Evolutionary conservation across 2,888 invertebrate species (phyloP).

Genomic region (Drosophila anceps): DNA sequence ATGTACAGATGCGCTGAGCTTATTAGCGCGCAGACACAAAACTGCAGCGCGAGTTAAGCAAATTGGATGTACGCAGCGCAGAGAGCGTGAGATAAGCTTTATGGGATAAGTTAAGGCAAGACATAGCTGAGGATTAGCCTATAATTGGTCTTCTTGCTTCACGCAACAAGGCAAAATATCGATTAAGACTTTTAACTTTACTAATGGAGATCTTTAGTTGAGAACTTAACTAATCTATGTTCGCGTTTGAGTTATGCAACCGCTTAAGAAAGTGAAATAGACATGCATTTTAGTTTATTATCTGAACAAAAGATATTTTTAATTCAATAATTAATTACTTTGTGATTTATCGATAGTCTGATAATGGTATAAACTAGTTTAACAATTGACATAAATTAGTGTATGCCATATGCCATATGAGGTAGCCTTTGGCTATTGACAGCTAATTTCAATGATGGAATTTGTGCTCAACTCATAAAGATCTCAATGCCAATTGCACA

Average conservation of each 20-base stretch:
- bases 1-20: slow-evolving; percentile 52
- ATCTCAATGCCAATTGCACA: slow-evolving; percentile 21
- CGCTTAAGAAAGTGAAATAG: too few species aligned
- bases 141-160: slow-evolving; percentile 17
- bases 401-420: slow-evolving; percentile 5
- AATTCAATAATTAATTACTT: background rate
- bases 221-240: too few species aligned
- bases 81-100: slow-evolving; percentile 14
- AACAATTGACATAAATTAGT: slow-evolving; percentile 26
- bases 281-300: background rate
- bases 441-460: slow-evolving; percentile 28
- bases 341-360: background rate
- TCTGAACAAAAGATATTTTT: background rate
- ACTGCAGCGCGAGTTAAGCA: slow-evolving; percentile 33
- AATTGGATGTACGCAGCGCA: slow-evolving; percentile 8
- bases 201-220: background rate
- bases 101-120: slow-evolving; percentile 20
- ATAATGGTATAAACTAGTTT: background rate
- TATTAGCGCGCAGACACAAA: slow-evolving; percentile 47
- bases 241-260: too few species aligned
- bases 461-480: slow-evolving; percentile 27
- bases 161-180: background rate
- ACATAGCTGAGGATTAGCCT: slow-evolving; percentile 13
- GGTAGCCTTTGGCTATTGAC: slow-evolving; percentile 13
- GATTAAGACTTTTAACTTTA: background rate